Percentiles rank a stretch among this genome's conserved stretches.
Conservation (phyloP, 23 tunicate species). For the Styela clava region DNA sequence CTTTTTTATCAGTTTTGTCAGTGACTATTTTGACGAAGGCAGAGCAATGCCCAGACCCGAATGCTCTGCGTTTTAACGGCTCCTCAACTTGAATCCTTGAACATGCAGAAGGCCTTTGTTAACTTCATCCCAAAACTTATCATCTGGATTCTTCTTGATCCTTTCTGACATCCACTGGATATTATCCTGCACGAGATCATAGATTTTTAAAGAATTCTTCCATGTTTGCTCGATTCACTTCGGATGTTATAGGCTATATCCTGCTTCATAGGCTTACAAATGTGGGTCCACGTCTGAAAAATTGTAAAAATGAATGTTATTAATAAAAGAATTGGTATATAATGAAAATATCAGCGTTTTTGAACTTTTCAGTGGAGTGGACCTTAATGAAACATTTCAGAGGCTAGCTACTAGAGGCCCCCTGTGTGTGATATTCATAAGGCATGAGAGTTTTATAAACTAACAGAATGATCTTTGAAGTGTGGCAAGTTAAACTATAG, state of each 20-base stretch:
- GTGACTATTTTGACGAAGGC: slow-evolving; percentile 46
- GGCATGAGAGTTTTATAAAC: too few relatives aligned
- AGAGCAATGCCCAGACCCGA: slow-evolving; percentile 49
- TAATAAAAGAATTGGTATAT: too few relatives aligned
- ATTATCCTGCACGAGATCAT: slow-evolving; percentile 21
- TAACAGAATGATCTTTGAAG: too few relatives aligned
- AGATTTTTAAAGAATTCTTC: slow-evolving; percentile 20
- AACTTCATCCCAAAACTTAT: slow-evolving; percentile 41
- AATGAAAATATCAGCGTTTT: too few relatives aligned
- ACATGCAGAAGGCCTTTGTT: slow-evolving; percentile 28
- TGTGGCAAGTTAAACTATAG: too few relatives aligned
- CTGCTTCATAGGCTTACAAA: slow-evolving; percentile 46
- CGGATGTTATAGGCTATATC: slow-evolving; percentile 19
- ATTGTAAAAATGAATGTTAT: not conserved
- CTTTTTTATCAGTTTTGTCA: slow-evolving; percentile 12
- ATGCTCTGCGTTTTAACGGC: not conserved
- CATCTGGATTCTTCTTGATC: slow-evolving; percentile 31
- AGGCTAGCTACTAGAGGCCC: too few relatives aligned
- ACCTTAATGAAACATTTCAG: too few relatives aligned
- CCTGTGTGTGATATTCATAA: too few relatives aligned
- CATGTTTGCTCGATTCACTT: slow-evolving; percentile 21
- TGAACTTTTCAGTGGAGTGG: too few relatives aligned
- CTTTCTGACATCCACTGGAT: slow-evolving; percentile 22
- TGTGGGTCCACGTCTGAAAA: slow-evolving; percentile 1
- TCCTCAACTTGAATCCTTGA: slow-evolving; percentile 39